Conservation (phyloP, 2,113 vertebrate species). For the Picathartes gymnocephalus region DNA sequence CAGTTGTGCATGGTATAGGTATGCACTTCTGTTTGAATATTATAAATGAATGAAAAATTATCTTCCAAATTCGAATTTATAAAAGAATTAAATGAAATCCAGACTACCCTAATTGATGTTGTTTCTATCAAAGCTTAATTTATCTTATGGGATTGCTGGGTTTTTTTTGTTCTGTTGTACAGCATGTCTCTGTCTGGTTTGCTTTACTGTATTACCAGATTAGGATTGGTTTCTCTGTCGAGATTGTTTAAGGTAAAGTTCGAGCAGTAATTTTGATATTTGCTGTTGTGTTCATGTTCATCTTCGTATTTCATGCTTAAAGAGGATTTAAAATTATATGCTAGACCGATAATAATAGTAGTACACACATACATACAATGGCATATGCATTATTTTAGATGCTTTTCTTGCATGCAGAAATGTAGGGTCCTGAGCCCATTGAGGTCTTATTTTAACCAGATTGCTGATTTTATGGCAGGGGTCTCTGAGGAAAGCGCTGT, state of each 20-base stretch:
- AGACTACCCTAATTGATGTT: neutral
- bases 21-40: neutral
- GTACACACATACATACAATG: neutral
- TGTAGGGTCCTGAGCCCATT: neutral
- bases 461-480: neutral
- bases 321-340: neutral
- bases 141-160: neutral
- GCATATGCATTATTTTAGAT: neutral
- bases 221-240: neutral
- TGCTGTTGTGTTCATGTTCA: neutral
- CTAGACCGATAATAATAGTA: neutral
- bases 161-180: neutral
- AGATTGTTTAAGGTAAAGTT: neutral
- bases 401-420: neutral
- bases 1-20: neutral
- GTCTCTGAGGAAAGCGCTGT: neutral
- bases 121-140: neutral
- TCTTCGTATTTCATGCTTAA: neutral
- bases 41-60: neutral
- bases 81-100: neutral
- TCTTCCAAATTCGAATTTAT: neutral
- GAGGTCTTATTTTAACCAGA: neutral
- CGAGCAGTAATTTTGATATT: neutral
- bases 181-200: neutral
- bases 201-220: neutral